These are phyloP conservation scores for Chascanopsetta lugubris DNA, from an alignment of 2,113 vertebrate genomes.

Conservation along the genomic window DNA sequence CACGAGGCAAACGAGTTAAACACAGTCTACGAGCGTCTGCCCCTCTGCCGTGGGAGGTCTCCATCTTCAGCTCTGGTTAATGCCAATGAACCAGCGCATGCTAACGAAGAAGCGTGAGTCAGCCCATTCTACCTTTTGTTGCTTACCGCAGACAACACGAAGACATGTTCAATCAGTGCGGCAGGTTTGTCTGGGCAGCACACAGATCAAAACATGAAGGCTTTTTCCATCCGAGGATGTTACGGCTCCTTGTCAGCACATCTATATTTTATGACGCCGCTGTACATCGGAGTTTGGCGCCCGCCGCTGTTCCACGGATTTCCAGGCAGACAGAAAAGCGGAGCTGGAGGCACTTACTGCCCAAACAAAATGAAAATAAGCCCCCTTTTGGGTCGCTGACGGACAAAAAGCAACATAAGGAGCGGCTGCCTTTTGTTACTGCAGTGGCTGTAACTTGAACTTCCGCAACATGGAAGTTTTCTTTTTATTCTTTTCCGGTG, in stretches of 20 bases:
- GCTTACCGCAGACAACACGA: constrained; percentile 10
- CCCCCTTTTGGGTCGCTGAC: constrained; percentile 26
- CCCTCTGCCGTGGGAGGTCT: not conserved
- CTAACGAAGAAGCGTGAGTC: constrained; percentile 9
- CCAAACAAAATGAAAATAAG: constrained; percentile 32
- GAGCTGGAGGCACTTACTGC: constrained; percentile 35
- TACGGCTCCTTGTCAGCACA: constrained; percentile 42
- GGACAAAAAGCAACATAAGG: constrained; percentile 33
- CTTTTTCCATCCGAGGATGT: constrained; percentile 43
- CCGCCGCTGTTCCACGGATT: constrained; percentile 37
- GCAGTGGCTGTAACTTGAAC: constrained; percentile 4
- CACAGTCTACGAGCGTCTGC: not conserved
- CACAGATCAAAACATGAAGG: constrained; percentile 20
- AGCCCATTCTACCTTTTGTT: constrained; percentile 4
- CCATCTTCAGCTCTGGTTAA: not conserved
- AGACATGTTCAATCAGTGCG: constrained; percentile 22
- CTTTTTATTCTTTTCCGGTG: not conserved
- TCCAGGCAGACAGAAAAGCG: constrained; percentile 24
- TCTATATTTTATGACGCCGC: constrained; percentile 53
- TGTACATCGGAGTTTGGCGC: constrained; percentile 41
- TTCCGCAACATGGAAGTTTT: not conserved
- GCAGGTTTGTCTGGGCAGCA: constrained; percentile 24
- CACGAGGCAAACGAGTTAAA: not conserved
- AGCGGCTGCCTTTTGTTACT: constrained; percentile 4
- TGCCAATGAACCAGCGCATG: not conserved